Conservation (phyloP, 1,140 invertebrate species). For the Dufourea novaeangliae region DNA sequence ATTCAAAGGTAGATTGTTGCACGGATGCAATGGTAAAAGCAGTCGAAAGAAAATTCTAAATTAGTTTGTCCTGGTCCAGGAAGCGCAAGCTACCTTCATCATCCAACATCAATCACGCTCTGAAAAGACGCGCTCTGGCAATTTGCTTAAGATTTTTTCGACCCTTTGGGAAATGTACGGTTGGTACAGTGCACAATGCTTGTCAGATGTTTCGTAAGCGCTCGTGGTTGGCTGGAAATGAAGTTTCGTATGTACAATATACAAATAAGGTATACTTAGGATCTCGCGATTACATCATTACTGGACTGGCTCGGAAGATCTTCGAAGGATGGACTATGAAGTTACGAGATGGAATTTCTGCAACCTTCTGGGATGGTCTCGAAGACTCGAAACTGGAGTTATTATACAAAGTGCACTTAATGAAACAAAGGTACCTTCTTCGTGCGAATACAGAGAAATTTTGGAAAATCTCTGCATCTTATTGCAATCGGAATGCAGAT, state of each 20-base stretch:
- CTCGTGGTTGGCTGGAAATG: background rate
- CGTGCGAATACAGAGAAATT: no score
- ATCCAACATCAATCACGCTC: no score
- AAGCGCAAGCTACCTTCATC: no score
- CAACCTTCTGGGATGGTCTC: slow-evolving; percentile 48
- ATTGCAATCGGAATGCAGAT: no score
- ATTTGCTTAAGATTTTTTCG: background rate
- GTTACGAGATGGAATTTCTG: slow-evolving; percentile 31
- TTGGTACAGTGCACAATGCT: background rate
- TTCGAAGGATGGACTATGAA: background rate
- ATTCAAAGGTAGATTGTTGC: background rate
- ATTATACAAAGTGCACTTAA: no score
- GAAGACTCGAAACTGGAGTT: no score
- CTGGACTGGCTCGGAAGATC: slow-evolving; percentile 20
- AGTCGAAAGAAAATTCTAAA: background rate
- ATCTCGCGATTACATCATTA: slow-evolving; percentile 59
- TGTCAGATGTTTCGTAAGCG: background rate
- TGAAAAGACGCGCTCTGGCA: background rate
- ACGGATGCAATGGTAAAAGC: background rate
- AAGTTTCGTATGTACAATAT: slow-evolving; percentile 32
- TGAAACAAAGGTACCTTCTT: no score
- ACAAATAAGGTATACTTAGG: slow-evolving; percentile 6
- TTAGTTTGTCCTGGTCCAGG: no score
- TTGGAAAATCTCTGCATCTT: no score
- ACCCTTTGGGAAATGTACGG: background rate